Evolutionary conservation across 1,140 invertebrate species (phyloP), one percentile per base, ranked within the genome.

Genomic region (Trinorchestia longiramus): DNA sequence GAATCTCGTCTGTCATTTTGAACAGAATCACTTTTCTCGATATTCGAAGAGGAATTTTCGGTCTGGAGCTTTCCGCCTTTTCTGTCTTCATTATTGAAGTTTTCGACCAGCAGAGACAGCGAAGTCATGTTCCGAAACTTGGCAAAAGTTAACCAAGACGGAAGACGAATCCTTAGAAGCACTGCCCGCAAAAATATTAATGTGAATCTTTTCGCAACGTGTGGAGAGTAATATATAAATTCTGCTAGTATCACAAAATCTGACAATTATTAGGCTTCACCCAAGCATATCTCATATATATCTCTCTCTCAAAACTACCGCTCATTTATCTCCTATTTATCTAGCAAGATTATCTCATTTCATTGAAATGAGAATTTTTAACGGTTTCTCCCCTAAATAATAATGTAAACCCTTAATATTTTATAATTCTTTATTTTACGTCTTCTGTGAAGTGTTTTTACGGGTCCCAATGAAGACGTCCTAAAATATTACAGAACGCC

Each of bases 31-130:
- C 8, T 94, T 94, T 45, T 19, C 40, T 47, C 43, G 44, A 94
- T 94, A 94, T 94, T 47, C 92, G 43, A 47, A 36, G 40, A 6
- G 43, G 36, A 42, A 23, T 8, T 23, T 40, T 94, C 43, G 19
- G 92, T 94, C 44, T 94, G 43, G 6, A 15, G 15, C n/a, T 47
- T 43, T 44, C 11, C 43, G 44, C 47, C 92, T 47, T 3, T 45
- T 94, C 44, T 43, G 43, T 94, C 92, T 94, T 94, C 92, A 94
- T 94, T 94, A 94, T 94, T 94, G 92, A 94, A 94, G 92, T 94
- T 47, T 94, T 43, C 41, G 43, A 47, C 43, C 43, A 11, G 44
- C 43, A 94, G 44, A 42, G 92, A 94, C 92, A 94, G 43, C 36
- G 43, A 43, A 45, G 43, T 45, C 43, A n/a, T 43, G 92, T n/a